Evolutionary conservation across 2,113 vertebrate species (phyloP), one percentile per base, ranked within the genome.

Genomic region (Ailurus styani): DNA sequence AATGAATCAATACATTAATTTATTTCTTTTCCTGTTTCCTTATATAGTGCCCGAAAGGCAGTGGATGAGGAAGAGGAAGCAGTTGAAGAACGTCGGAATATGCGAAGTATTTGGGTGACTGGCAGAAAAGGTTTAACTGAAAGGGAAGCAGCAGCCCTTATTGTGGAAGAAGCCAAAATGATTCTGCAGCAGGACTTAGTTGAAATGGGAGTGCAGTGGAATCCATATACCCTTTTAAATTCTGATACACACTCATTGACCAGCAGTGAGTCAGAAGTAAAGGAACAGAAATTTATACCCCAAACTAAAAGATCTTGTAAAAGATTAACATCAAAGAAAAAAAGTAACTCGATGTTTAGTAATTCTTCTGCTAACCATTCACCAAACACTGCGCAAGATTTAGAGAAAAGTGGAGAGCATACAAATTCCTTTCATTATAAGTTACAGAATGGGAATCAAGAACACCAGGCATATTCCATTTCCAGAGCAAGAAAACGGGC

Each of bases 31-130:
- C 20, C 47, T 96, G 1, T 97, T 14, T 66, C 31, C 34, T 94
- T 98, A 75, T 54, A 0, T 82, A 99, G 99, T 5, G n/a, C 83
- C 66, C 99, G 99, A 31, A 99, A 98, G 94, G 99, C 99, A 21
- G 99, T 99, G 95, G 99, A 99, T 97, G 99, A 99, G 97, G 99
- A 99, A 73, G 99, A 99, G 89, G 98, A 98, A 91, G 99, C 99
- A 27, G 99, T 98, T 72, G 99, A 99, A 55, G 99, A 99, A 97
- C 99, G 99, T 42, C 99, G 99, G 90, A 98, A 97, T 23, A 98
- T 98, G 79, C 98, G 98, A 60, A 99, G 99, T 52, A 98, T 99
- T 96, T 99, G 99, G 99, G 98, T 99, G 85, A 98, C 99, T 2
- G 99, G 99, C 29, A 99, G 99, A 90, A 99, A 99, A 95, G 99